Percentiles rank a stretch among this genome's conserved stretches.
Evolutionary conservation across 2,113 vertebrate genomes (phyloP).

Genomic region (Podarcis cretensis): DNA sequence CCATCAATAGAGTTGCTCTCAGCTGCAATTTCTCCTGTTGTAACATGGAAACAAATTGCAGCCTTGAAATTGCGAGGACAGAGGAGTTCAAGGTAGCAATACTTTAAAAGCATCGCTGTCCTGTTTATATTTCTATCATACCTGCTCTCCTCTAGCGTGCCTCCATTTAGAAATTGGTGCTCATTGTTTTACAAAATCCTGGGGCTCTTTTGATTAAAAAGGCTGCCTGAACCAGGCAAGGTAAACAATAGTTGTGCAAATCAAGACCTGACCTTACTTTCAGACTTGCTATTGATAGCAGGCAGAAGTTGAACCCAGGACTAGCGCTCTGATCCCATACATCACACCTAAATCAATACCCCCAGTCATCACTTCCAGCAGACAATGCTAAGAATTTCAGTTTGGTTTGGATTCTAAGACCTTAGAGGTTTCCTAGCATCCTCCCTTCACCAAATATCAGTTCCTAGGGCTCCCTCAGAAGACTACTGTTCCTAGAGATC

Average conservation of each 20-base stretch:
- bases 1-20: background rate
- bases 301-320: background rate
- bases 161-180: background rate
- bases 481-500: background rate
- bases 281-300: background rate
- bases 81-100: background rate
- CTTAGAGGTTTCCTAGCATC: background rate
- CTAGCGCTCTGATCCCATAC: background rate
- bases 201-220: background rate
- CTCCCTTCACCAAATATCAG: background rate
- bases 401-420: background rate
- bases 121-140: background rate
- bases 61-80: background rate
- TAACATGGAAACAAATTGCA: background rate
- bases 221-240: background rate
- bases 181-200: rapidly evolving
- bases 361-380: too few species aligned
- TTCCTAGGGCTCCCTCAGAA: background rate
- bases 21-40: background rate
- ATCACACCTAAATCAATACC: background rate
- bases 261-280: background rate
- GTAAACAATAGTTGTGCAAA: background rate
- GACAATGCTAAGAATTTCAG: background rate
- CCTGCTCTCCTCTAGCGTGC: too few species aligned
- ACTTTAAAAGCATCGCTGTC: background rate